Conservation (phyloP, 2,888 invertebrate genomes). For the Dione juno region DNA sequence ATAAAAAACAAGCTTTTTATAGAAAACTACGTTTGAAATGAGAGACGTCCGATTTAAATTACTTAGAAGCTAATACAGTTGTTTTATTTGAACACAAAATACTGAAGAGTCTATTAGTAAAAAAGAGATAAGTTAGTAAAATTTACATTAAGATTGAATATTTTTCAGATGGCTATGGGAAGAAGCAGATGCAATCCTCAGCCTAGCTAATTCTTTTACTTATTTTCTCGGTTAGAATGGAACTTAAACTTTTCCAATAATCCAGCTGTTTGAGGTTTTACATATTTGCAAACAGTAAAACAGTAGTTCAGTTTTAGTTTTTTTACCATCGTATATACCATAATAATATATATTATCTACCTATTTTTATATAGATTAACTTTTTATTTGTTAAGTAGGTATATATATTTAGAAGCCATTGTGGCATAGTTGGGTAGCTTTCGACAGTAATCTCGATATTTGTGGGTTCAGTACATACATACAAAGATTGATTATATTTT, state of each 20-base stretch:
- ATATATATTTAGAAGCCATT: no score
- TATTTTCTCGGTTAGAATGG: slow-evolving; percentile 2
- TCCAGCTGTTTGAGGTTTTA: not conserved
- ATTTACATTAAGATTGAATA: no score
- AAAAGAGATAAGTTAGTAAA: no score
- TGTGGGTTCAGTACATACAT: no score
- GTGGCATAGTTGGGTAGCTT: no score
- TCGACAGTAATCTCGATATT: no score
- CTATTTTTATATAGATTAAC: no score
- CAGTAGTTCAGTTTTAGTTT: not conserved
- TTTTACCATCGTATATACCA: no score
- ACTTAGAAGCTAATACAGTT: not conserved
- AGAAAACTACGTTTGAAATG: not conserved
- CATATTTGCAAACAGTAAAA: not conserved
- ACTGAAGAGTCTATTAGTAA: no score
- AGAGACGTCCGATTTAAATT: not conserved
- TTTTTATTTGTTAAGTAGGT: no score
- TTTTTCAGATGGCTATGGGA: not conserved
- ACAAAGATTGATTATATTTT: no score
- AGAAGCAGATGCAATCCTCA: not conserved
- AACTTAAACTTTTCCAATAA: slow-evolving; percentile 1
- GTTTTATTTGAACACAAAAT: not conserved
- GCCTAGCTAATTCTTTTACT: not conserved
- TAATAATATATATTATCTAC: no score
- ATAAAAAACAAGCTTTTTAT: not conserved